phyloP scores from a whole-genome alignment of 2,888 invertebrate genomes.

The Sycophila texana region DNA sequence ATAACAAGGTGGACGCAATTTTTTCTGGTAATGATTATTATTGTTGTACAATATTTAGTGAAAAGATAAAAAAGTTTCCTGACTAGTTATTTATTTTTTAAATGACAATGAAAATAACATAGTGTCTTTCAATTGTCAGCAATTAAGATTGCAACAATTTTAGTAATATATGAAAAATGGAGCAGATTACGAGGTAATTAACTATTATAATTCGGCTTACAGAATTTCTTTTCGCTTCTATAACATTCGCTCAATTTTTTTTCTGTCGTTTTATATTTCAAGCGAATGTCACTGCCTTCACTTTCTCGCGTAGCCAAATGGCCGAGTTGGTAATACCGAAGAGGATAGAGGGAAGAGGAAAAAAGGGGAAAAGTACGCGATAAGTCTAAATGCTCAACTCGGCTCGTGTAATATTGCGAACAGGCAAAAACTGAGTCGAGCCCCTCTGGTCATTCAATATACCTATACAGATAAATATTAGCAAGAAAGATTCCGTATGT shows the following conservation, averaged over 20 bases:
- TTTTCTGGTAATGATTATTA: too few relatives aligned
- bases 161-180: not conserved
- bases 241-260: not conserved
- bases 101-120: too few relatives aligned
- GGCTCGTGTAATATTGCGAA: constrained; percentile 1
- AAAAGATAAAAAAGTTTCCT: not conserved
- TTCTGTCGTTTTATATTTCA: not conserved
- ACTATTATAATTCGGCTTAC: not conserved
- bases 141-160: too few relatives aligned
- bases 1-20: too few relatives aligned
- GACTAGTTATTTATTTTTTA: not conserved
- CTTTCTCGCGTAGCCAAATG: too few relatives aligned
- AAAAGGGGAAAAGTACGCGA: not conserved
- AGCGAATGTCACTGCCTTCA: not conserved
- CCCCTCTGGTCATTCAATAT: constrained; percentile 12
- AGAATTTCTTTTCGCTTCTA: not conserved
- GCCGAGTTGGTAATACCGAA: not conserved
- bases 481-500: constrained; percentile 3
- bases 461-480: constrained; percentile 1
- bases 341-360: not conserved
- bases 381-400: not conserved
- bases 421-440: constrained; percentile 1
- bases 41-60: not conserved
- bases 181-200: not conserved
- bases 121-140: too few relatives aligned